These are phyloP conservation scores for Plagodis pulveraria DNA, from an alignment of 2,888 invertebrate species.

Conservation along the genomic window DNA sequence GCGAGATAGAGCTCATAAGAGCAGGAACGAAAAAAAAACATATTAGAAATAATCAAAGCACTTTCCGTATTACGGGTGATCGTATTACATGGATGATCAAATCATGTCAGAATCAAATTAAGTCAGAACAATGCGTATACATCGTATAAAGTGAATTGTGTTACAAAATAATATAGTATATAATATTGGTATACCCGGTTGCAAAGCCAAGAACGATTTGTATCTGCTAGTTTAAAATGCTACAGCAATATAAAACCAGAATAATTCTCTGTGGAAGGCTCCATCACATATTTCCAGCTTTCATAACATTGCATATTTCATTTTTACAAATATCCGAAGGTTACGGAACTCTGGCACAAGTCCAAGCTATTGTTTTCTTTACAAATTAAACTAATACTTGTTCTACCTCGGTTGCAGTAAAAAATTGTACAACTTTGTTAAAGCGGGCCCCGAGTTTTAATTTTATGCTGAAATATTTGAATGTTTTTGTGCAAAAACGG, in stretches of 20 bases:
- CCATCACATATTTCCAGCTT: slow-evolving; percentile 23
- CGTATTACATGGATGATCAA: no score
- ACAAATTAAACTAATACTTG: slow-evolving; percentile 42
- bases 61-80: no score
- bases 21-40: no score
- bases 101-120: no score
- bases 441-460: not conserved
- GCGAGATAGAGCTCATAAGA: no score
- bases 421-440: slow-evolving; percentile 25
- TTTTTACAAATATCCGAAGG: slow-evolving; percentile 43
- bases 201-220: not conserved
- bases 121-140: no score
- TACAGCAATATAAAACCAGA: slow-evolving; percentile 23
- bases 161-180: no score
- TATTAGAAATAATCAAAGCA: no score
- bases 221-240: slow-evolving; percentile 5
- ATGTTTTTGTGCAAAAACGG: no score
- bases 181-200: not conserved
- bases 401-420: slow-evolving; percentile 17
- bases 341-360: slow-evolving; percentile 36
- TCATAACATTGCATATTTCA: slow-evolving; percentile 45
- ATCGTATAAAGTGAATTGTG: no score
- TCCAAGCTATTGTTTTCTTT: slow-evolving; percentile 49
- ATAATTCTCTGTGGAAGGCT: slow-evolving; percentile 13
- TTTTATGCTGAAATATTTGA: not conserved